Conservation (phyloP, 1,140 invertebrate genomes). For the Apocrypta bakeri region DNA sequence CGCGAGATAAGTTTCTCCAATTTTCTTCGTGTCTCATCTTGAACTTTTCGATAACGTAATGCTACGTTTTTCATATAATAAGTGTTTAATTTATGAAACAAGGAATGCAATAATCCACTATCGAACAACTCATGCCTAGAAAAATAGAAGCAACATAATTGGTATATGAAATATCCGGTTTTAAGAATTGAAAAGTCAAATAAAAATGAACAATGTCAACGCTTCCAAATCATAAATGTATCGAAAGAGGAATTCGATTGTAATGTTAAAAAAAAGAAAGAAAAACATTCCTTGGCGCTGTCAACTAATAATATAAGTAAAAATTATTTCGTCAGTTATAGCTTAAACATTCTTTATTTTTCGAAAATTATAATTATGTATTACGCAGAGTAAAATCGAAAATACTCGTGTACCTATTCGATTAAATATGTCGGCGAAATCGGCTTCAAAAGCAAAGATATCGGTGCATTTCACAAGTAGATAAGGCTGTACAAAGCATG, state of each 20-base stretch:
- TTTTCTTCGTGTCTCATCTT: neutral
- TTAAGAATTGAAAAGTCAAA: constrained; percentile 9
- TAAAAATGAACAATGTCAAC: neutral
- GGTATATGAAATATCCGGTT: neutral
- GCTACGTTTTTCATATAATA: neutral
- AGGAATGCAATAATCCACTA: neutral
- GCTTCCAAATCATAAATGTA: constrained; percentile 25
- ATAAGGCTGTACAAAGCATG: constrained; percentile 62
- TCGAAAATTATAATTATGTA: constrained; percentile 29
- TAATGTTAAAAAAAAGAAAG: constrained; percentile 22
- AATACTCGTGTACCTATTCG: constrained; percentile 58
- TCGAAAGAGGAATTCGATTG: constrained; percentile 12
- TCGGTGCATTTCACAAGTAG: constrained; percentile 44
- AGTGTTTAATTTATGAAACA: neutral
- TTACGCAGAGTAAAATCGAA: constrained; percentile 54
- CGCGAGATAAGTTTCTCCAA: constrained; percentile 14
- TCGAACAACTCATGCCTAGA: constrained; percentile 3
- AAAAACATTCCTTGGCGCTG: constrained; percentile 32
- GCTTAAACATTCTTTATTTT: constrained; percentile 21
- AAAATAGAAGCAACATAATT: constrained; percentile 17
- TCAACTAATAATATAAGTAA: constrained; percentile 36
- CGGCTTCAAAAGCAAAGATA: constrained; percentile 46
- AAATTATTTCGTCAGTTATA: constrained; percentile 31
- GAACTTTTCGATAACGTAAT: neutral
- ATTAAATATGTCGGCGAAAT: constrained; percentile 52